Evolutionary conservation across 2,113 vertebrate species (phyloP), one percentile per base, ranked within the genome.

Genomic region (Albula goreensis): DNA sequence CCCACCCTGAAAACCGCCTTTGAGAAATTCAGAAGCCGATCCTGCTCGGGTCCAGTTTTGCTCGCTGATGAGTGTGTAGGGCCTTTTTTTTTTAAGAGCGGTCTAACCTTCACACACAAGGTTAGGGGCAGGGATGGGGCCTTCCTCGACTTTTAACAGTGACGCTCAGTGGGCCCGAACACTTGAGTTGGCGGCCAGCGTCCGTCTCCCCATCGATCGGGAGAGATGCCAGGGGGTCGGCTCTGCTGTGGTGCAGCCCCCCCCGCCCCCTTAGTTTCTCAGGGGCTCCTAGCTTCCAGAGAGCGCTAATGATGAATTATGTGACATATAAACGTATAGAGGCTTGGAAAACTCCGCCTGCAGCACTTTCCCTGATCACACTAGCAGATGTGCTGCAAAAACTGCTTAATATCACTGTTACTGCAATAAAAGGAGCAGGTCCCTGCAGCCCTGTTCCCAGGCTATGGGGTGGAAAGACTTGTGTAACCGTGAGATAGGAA

Each of bases 371-470:
- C 78, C 85, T 63, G 49, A 81, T 85, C 78, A 63, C 78, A 48
- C 56, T 85, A 80, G 63, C 78, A 81, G 84, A 85, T 66, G 78
- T 85, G 84, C 78, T 60, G 53, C 79, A 77, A 66, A 52, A 60
- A 85, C 78, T 80, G 78, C 78, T 81, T 80, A 85, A 80, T 80
- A 85, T 85, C 56, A 85, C 78, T 85, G 78, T 60, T 85, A 63
- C 56, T 81, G 77, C 85, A 81, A 81, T 85, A 85, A 85, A 85
- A 80, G 60, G 53, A 80, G 53, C 56, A 25, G 85, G 56, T 81
- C 78, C 83, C 56, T 85, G 53, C 60, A 66, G 57, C 82, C 57
- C 82, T n/a, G 82, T 50, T 50, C 53, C 66, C 78, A 70, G 63
- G 50, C 63, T 52, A n/a, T 25, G n/a, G 52, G 60, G 48, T 80